Percentiles rank a stretch among this genome's conserved stretches.
These are phyloP conservation scores for Xiphophorus hellerii DNA, from an alignment of 2,113 vertebrate genomes.

Conservation along the genomic window DNA sequence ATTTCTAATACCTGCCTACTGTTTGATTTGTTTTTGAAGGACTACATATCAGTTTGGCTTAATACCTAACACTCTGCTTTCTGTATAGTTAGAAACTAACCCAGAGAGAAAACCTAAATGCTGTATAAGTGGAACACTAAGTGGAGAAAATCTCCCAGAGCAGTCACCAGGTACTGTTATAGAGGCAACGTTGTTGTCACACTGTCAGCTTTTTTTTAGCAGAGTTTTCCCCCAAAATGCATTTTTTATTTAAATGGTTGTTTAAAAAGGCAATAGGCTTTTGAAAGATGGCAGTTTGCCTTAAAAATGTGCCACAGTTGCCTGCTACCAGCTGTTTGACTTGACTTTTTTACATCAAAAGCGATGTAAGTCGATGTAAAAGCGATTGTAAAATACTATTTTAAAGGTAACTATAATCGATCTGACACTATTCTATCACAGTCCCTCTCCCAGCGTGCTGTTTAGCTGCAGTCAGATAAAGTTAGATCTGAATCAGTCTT, in stretches of 20 bases:
- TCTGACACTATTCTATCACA: neutral
- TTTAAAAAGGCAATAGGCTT: neutral
- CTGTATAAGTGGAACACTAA: neutral
- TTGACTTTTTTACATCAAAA: too few species aligned
- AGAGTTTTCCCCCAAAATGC: neutral
- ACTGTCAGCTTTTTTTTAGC: neutral
- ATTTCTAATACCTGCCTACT: neutral
- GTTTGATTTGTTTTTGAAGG: neutral
- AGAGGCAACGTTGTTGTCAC: neutral
- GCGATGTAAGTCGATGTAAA: neutral
- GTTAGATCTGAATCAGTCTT: slow-evolving; percentile 7
- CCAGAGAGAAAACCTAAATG: neutral
- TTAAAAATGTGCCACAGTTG: neutral
- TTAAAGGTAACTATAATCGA: neutral
- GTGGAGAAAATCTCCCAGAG: neutral
- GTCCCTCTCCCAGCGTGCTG: slow-evolving; percentile 3
- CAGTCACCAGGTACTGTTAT: neutral
- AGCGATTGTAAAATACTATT: neutral
- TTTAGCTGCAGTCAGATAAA: slow-evolving; percentile 12
- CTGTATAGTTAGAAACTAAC: neutral
- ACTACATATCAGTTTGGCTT: neutral
- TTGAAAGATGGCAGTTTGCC: neutral
- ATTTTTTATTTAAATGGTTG: neutral
- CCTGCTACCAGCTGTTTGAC: neutral
- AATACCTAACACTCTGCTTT: neutral